Evolutionary conservation across 2,888 invertebrate species (phyloP), one percentile per base, ranked within the genome.

Genomic region (Harpalus rubripes): DNA sequence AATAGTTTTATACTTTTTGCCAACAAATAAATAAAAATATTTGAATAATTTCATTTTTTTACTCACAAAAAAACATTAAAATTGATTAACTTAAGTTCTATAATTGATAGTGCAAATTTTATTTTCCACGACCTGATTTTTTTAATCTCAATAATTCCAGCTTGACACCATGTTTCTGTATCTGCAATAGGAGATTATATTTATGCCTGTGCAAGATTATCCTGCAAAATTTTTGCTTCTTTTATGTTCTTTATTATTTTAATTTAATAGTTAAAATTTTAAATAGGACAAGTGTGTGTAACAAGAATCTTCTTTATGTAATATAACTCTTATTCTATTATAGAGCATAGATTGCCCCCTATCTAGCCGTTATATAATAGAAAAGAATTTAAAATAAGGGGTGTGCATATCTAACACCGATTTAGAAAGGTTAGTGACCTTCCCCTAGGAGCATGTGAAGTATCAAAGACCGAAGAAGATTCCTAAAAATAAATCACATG

Each of bases 351-450:
- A 68, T 68, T 59, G n/a, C 68, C 68, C 68, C 68, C 68, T 68
- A 44, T 41, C 52, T 76, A 76, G 22, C 76, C 76, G 76, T 76
- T 76, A 76, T 44, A 44, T 44, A 76, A 76, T 44, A 52, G 76
- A 56, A 76, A 76, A 76, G 56, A 76, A 76, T 76, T 76, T 76
- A 26, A 44, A 76, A 10, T 18, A 76, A 76, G 52, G 76, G 76
- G 76, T 76, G 76, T 76, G 52, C 52, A 76, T 76, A 18, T 76
- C 22, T 76, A 68, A 68, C 68, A 68, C 32, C 39, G 10, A 44
- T 44, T 76, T 76, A 8, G 18, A 22, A 76, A 76, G 76, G 76
- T 76, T 76, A 76, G 76, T 18, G 52, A 76, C 76, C 76, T 68
- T 22, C n/a, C 59, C 39, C 39, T 32, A 7, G 32, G 15, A 39